Percentiles rank a stretch among this genome's conserved stretches.
Evolutionary conservation across 1,140 invertebrate genomes (phyloP).

Genomic region (Tribolium madens): DNA sequence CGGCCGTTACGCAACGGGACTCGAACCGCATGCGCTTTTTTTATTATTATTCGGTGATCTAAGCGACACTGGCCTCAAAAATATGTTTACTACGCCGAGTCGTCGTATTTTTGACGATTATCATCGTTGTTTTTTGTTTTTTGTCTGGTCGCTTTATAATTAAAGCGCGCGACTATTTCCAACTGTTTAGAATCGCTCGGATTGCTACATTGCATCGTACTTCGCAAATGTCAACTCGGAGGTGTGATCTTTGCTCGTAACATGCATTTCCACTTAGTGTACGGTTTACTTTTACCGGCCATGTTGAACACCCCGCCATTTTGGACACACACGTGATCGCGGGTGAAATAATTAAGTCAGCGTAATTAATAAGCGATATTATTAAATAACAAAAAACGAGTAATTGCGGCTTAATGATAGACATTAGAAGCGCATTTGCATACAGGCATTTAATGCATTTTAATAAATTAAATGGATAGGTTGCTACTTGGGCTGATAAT

Average conservation of each 20-base stretch:
- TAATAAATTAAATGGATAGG: constrained; percentile 15
- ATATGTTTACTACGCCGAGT: constrained; percentile 29
- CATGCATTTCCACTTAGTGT: constrained; percentile 44
- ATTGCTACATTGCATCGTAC: constrained; percentile 18
- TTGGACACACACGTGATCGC: neutral
- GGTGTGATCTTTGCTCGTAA: constrained; percentile 42
- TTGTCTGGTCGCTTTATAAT: constrained; percentile 18
- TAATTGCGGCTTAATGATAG: constrained; percentile 20
- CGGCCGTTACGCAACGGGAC: constrained; percentile 26
- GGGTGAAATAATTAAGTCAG: neutral
- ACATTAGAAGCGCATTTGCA: constrained; percentile 18
- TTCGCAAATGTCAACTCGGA: constrained; percentile 35
- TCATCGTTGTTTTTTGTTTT: neutral
- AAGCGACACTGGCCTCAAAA: constrained; percentile 45
- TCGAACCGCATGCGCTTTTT: neutral
- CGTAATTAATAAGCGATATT: constrained; percentile 28
- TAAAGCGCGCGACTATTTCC: constrained; percentile 17
- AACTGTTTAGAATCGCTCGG: constrained; percentile 18
- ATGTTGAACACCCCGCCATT: neutral
- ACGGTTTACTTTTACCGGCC: constrained; percentile 26
- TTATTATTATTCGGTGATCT: constrained; percentile 43
- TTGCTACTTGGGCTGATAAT: neutral
- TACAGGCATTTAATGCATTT: constrained; percentile 3
- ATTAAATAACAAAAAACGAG: neutral
- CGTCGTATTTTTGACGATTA: constrained; percentile 23